A percentile compares a stretch with the other conserved stretches of the same genome.
Evolutionary conservation across 2,888 invertebrate genomes (phyloP).

Genomic region (Dicyrtomina minuta): DNA sequence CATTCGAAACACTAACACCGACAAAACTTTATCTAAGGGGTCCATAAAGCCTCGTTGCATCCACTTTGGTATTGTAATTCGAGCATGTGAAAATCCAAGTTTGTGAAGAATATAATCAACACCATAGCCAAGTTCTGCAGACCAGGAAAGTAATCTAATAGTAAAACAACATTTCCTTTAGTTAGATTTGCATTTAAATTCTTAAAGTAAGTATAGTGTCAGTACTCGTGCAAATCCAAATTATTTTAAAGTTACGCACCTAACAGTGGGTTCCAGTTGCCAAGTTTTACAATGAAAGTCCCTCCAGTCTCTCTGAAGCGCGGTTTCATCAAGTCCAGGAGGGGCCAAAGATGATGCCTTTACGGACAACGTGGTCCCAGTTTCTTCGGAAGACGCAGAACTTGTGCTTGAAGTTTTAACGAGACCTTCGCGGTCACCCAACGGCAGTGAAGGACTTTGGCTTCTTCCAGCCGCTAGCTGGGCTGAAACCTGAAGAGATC

Average conservation of each 20-base stretch:
- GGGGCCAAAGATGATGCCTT: slow-evolving; percentile 7
- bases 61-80: slow-evolving; percentile 99
- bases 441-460: slow-evolving; percentile 44
- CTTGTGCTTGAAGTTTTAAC: slow-evolving; percentile 30
- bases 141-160: slow-evolving; percentile 74
- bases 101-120: slow-evolving; percentile 98
- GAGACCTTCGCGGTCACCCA: slow-evolving; percentile 15
- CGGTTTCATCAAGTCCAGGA: slow-evolving; percentile 57
- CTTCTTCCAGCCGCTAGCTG: slow-evolving; percentile 52
- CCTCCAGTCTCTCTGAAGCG: slow-evolving; percentile 80
- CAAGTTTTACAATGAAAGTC: slow-evolving; percentile 91
- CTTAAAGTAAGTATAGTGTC: background rate
- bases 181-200: background rate
- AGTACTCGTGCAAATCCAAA: background rate
- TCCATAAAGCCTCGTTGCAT: slow-evolving; percentile 99
- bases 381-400: slow-evolving; percentile 25
- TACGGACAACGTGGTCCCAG: background rate
- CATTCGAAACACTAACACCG: slow-evolving; percentile 73
- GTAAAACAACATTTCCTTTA: background rate
- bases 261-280: slow-evolving; percentile 92
- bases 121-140: slow-evolving; percentile 70
- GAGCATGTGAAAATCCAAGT: slow-evolving; percentile 93
- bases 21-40: slow-evolving; percentile 88
- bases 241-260: slow-evolving; percentile 60
- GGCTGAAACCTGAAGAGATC: slow-evolving; percentile 51